Evolutionary conservation across 2,888 invertebrate species (phyloP).

Genomic region (Erebia epiphron): DNA sequence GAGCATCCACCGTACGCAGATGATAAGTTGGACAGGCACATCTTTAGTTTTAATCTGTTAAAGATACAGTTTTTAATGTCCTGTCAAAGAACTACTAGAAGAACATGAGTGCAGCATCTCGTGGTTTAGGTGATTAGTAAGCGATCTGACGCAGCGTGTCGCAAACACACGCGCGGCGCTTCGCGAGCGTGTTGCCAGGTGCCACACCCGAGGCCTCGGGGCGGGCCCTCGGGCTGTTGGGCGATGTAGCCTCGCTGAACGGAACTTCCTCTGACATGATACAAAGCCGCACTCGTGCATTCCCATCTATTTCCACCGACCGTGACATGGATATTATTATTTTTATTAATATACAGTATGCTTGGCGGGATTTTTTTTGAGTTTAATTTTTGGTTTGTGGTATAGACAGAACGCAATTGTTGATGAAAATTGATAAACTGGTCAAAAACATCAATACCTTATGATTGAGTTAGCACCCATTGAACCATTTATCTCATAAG

Average conservation of each 20-base stretch:
- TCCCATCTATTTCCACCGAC: not conserved
- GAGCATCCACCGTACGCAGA: too few species aligned
- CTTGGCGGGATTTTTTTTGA: too few species aligned
- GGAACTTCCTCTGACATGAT: not conserved
- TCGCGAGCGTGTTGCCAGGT: not conserved
- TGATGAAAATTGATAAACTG: too few species aligned
- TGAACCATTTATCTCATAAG: too few species aligned
- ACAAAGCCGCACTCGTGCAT: not conserved
- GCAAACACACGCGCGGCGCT: not conserved
- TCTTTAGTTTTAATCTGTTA: too few species aligned
- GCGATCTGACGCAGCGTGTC: not conserved
- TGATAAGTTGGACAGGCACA: too few species aligned
- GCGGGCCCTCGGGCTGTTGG: not conserved
- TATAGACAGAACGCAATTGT: too few species aligned
- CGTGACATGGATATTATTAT: not conserved
- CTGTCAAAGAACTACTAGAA: too few species aligned
- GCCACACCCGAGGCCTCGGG: not conserved
- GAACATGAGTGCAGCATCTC: not conserved
- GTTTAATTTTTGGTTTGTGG: too few species aligned
- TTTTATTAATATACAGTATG: not conserved
- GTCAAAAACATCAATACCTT: too few species aligned
- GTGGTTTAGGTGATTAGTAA: not conserved
- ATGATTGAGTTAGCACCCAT: too few species aligned
- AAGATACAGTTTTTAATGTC: too few species aligned
- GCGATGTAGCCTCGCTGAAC: not conserved